Evolutionary conservation across 2,888 invertebrate species (phyloP).

Genomic region (Baronia brevicornis): DNA sequence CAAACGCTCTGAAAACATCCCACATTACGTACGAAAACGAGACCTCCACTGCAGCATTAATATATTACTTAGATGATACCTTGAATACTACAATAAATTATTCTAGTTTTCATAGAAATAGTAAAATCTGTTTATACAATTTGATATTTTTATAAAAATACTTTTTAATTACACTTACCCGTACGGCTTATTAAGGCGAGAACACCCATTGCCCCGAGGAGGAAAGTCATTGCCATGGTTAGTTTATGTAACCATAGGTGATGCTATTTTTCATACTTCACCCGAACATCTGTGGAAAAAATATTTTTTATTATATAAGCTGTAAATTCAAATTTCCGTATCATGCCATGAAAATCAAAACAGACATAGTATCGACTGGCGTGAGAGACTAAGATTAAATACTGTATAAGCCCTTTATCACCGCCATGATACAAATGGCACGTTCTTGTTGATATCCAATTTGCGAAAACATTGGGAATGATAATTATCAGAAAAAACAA

Average conservation of each 20-base stretch:
- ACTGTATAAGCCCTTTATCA: conserved; percentile 1
- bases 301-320: conserved; percentile 11
- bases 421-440: too few species aligned
- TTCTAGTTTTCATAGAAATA: not conserved
- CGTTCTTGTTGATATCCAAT: too few species aligned
- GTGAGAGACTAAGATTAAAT: too few species aligned
- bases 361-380: too few species aligned
- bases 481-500: too few species aligned
- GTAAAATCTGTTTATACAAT: too few species aligned
- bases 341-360: not conserved
- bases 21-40: too few species aligned
- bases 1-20: too few species aligned
- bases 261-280: conserved; percentile 39
- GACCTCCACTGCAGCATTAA: too few species aligned
- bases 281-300: conserved; percentile 23
- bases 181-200: conserved; percentile 55
- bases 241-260: conserved; percentile 53
- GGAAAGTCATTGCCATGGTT: conserved; percentile 52
- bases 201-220: conserved; percentile 53
- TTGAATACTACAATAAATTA: not conserved
- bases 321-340: conserved; percentile 8
- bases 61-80: not conserved
- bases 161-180: conserved; percentile 39
- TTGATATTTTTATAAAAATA: too few species aligned
- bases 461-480: too few species aligned